Percentiles rank a stretch among this genome's conserved stretches.
These are phyloP conservation scores for Narcine bancroftii DNA, from an alignment of 2,113 vertebrate genomes.

Conservation along the genomic window DNA sequence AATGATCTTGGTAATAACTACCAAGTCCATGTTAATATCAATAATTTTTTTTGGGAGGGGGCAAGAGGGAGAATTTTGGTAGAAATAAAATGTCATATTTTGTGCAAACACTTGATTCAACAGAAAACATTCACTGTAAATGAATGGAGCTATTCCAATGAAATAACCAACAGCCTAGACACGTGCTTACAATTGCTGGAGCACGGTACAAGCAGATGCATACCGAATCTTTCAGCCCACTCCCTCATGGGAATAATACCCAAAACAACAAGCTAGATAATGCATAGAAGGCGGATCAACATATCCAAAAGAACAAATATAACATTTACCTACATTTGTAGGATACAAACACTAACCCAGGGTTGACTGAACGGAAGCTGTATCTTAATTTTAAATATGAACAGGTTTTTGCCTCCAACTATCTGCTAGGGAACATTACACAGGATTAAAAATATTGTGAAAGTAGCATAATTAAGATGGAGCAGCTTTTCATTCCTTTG, in stretches of 20 bases:
- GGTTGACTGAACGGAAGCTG: neutral
- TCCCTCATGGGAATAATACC: neutral
- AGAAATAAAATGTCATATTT: neutral
- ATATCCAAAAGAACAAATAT: neutral
- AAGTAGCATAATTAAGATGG: slow-evolving; percentile 38
- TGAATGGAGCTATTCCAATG: neutral
- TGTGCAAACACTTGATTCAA: neutral
- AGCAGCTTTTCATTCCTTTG: slow-evolving; percentile 37
- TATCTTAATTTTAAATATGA: slow-evolving; percentile 23
- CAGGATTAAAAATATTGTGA: slow-evolving; percentile 37
- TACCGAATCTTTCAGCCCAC: neutral
- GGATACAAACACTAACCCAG: neutral
- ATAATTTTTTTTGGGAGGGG: too few relatives aligned
- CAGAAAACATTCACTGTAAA: neutral
- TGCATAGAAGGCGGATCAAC: too few relatives aligned
- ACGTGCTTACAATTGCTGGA: neutral
- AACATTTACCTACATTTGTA: slow-evolving; percentile 8
- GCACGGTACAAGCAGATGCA: neutral
- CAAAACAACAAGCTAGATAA: neutral
- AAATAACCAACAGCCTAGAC: neutral
- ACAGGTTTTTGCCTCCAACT: slow-evolving; percentile 18
- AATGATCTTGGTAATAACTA: too few relatives aligned
- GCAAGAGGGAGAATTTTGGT: too few relatives aligned
- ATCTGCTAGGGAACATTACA: slow-evolving; percentile 37
- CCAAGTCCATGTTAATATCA: too few relatives aligned